Conservation (phyloP, 2,113 vertebrate genomes). For the Coreoperca whiteheadi region DNA sequence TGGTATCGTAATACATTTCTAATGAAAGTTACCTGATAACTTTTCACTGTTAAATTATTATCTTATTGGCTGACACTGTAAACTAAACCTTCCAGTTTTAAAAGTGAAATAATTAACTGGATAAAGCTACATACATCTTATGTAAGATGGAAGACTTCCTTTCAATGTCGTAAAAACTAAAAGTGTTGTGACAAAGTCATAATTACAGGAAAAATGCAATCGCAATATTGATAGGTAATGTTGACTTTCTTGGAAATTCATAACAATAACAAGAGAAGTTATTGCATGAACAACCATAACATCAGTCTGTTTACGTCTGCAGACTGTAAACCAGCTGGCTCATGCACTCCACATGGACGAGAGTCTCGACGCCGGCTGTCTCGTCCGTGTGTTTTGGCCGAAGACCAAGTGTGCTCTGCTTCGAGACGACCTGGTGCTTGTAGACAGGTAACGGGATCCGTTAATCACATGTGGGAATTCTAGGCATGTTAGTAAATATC, state of each 20-base stretch:
- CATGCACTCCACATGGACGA: conserved; percentile 98
- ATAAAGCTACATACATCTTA: background rate
- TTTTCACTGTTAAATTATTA: background rate
- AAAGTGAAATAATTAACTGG: background rate
- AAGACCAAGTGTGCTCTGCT: conserved; percentile 97
- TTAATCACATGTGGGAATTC: background rate
- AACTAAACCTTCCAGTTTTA: background rate
- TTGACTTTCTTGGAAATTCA: background rate
- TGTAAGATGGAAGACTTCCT: background rate
- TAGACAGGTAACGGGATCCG: conserved; percentile 90
- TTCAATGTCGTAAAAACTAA: background rate
- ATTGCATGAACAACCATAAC: background rate
- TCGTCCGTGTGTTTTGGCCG: conserved; percentile 98
- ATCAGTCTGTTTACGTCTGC: conserved; percentile 20
- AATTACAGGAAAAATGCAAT: background rate
- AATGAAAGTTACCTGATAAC: background rate
- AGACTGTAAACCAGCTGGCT: conserved; percentile 98
- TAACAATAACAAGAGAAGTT: background rate
- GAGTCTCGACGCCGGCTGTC: conserved; percentile 94
- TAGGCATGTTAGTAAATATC: background rate
- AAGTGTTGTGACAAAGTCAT: background rate
- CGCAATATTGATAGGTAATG: background rate
- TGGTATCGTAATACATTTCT: background rate
- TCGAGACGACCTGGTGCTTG: conserved; percentile 96
- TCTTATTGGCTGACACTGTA: background rate